phyloP scores from a whole-genome alignment of 2,797 vertebrate species.

The Chiloscyllium punctatum region DNA sequence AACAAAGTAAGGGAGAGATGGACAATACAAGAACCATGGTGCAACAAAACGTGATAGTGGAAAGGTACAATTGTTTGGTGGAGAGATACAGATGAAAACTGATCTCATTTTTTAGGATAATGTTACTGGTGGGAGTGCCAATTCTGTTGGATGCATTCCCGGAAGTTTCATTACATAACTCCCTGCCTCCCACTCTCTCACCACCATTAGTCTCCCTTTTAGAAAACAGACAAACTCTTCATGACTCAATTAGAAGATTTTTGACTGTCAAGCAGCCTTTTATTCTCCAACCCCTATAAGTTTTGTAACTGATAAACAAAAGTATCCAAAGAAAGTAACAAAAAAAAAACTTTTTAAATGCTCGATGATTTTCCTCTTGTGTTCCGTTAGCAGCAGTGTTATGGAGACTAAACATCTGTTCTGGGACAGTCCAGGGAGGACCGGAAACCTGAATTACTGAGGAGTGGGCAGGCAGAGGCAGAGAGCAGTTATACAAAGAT shows the following conservation, averaged over 20 bases:
- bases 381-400: background rate
- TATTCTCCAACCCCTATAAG: background rate
- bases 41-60: background rate
- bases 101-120: background rate
- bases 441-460: background rate
- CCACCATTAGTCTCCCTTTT: background rate
- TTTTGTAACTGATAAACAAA: background rate
- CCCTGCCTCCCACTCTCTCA: background rate
- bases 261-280: background rate
- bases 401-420: background rate
- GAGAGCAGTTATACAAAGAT: background rate
- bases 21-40: background rate
- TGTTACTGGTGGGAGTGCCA: background rate
- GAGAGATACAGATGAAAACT: background rate
- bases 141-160: background rate
- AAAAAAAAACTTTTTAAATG: background rate
- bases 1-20: background rate
- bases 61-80: background rate
- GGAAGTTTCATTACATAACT: background rate
- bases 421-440: background rate
- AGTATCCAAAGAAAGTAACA: background rate
- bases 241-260: background rate
- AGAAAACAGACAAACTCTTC: background rate
- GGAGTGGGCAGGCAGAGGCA: background rate
- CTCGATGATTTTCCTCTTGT: background rate